Base-by-base conservation (phyloP, 2,113 vertebrate species). In the Callopanchax toddi region DNA sequence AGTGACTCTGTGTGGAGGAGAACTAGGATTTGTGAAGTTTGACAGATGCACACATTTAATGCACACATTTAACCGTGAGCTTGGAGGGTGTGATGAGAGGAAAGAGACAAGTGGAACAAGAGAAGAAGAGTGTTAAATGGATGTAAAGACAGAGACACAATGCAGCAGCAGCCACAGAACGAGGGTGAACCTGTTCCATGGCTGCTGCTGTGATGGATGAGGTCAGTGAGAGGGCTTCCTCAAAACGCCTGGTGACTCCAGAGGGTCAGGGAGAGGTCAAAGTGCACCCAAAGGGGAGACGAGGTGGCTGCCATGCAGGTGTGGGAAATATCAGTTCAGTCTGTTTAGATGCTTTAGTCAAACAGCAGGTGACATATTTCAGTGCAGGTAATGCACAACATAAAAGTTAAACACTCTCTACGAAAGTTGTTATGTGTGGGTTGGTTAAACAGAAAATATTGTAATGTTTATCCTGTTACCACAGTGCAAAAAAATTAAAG, bases 181-280 rank as follows among this genome's bases (percentile, higher is more conserved):
- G 57, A 86, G 67, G 63, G 61, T 26, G 69, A 87, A 84, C 77
- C 85, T 89, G 81, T 67, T 76, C 67, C 76, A 70, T 66, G 87
- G 78, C 71, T 82, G 87, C 79, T 85, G 75, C 46, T 57, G 66
- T 92, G 89, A 92, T 91, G 78, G 85, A 93, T 91, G 92, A 87
- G 92, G 91, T 92, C 90, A 91, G 60, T 36, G 50, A 29, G 69
- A 81, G 91, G 88, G 79, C 90, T 89, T 85, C 79, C 56, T 73
- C 80, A 59, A 85, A 86, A 83, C 60, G 81, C 59, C 56, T 54
- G 26, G 84, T 78, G 83, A 69, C 86, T 86, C 77, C 54, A 37
- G 59, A 66, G 79, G 90, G 92, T 90, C 88, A 60, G 68, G 21
- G 54, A 34, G 76, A 77, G 91, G 89, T 91, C 89, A 92, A 69